These are phyloP conservation scores for Meteorus colon DNA, from an alignment of 2,888 invertebrate species.

Conservation along the genomic window DNA sequence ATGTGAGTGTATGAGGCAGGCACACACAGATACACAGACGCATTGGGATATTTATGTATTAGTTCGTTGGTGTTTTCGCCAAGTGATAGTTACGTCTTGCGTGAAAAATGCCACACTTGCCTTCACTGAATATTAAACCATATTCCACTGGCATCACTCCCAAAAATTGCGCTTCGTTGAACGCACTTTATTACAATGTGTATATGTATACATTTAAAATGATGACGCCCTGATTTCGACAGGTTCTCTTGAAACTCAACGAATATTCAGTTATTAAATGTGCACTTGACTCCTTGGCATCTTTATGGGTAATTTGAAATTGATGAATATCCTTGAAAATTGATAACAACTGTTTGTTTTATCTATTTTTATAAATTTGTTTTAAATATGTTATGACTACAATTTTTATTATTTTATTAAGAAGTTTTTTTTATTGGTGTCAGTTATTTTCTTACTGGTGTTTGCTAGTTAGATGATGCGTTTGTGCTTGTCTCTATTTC, in stretches of 20 bases:
- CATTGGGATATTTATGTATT: conserved; percentile 16
- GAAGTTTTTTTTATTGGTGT: neutral
- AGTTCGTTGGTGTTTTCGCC: conserved; percentile 27
- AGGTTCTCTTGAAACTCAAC: neutral
- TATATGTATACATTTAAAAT: neutral
- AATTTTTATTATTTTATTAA: conserved; percentile 10
- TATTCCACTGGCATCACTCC: conserved; percentile 33
- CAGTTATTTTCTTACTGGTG: neutral
- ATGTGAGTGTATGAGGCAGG: no score
- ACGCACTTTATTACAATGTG: conserved; percentile 27
- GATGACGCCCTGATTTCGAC: conserved; percentile 9
- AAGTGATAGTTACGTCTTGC: conserved; percentile 22
- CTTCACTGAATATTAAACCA: conserved; percentile 43
- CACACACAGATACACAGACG: no score
- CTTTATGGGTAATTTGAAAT: neutral
- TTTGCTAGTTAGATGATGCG: neutral
- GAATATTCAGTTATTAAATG: neutral
- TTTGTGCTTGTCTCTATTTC: conserved; percentile 35
- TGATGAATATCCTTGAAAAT: neutral
- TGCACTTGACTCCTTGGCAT: conserved; percentile 10
- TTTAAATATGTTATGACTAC: neutral
- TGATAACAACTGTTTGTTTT: no score
- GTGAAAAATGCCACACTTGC: conserved; percentile 32
- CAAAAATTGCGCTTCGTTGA: conserved; percentile 28
- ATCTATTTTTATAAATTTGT: neutral